Evolutionary conservation across 2,888 invertebrate genomes (phyloP).

Genomic region (Nineta flava): DNA sequence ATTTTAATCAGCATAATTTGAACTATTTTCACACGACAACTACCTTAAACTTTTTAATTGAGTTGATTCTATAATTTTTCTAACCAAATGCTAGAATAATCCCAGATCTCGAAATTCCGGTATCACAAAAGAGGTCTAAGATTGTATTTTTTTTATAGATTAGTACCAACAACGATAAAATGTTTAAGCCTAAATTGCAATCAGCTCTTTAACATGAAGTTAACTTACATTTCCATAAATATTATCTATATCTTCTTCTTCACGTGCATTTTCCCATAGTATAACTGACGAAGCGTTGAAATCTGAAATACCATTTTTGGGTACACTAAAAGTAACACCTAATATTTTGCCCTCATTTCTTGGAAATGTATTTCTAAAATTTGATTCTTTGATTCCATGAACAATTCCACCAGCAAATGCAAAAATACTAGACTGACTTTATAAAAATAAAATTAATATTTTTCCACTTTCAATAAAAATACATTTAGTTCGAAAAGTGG

Average conservation of each 20-base stretch:
- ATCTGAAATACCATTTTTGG: not conserved
- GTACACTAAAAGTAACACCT: constrained; percentile 3
- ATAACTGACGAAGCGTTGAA: constrained; percentile 4
- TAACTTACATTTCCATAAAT: not conserved
- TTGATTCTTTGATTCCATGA: not conserved
- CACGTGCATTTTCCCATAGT: constrained; percentile 2
- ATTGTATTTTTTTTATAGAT: too few species aligned
- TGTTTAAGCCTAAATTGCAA: too few species aligned
- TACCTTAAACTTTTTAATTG: too few species aligned
- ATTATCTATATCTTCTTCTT: constrained; percentile 1
- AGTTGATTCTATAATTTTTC: too few species aligned
- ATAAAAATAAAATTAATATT: not conserved
- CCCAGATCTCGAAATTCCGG: too few species aligned
- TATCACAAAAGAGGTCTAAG: too few species aligned
- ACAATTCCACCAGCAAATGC: constrained; percentile 5
- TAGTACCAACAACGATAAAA: too few species aligned
- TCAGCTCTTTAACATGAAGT: too few species aligned
- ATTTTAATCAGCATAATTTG: too few species aligned
- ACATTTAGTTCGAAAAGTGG: too few species aligned
- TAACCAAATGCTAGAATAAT: too few species aligned
- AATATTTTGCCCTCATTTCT: not conserved
- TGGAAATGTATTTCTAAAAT: not conserved
- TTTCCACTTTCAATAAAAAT: not conserved
- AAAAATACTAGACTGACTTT: constrained; percentile 3
- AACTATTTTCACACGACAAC: too few species aligned